Base-by-base conservation (phyloP, 2,888 invertebrate genomes). In the Thelaira solivaga region DNA sequence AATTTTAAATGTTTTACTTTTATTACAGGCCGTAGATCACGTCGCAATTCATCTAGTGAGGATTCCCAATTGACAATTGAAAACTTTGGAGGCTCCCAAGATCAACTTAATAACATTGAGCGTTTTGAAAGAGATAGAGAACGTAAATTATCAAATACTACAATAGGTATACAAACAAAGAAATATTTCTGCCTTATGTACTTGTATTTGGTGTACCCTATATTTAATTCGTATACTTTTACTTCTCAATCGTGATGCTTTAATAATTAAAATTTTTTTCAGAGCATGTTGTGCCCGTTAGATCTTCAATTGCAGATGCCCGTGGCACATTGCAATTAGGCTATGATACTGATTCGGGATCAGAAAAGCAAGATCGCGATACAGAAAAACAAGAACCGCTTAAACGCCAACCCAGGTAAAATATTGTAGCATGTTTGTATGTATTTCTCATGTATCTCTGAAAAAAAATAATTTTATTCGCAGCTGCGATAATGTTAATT, bases 21-120 rank as follows among this genome's bases (percentile, higher is more conserved):
- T n/a, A n/a, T n/a, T n/a, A 93, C 93, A 74, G 96, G 96, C 0
- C 92, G 96, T 3, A 92, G 96, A 49, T 96, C 96, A 49, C 91
- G 96, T 16, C 91, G 96, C 80, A 95, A 96, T 86, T 96, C 96
- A 81, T 91, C 95, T 57, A 92, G 93, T 77, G 96, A 96, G 86
- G 96, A 97, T 87, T 96, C 95, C 31, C 96, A 96, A 88, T 90
- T 97, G 82, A 97, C 96, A 0, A 94, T 96, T 67, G 97, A 97
- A 90, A 97, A 97, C 90, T 96, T 97, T 88, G 96, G 97, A 51
- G 97, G 97, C 71, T 95, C 95, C 81, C 96, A 96, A 90, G 96
- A 97, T 88, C 93, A 96, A 83, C 89, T 96, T 82, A 95, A 95
- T 90, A 94, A 95, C 87, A 93, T 96, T 47, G 95, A 95, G 0